Base-by-base conservation (phyloP, 1,140 invertebrate genomes). In the Brachionus angularis region DNA sequence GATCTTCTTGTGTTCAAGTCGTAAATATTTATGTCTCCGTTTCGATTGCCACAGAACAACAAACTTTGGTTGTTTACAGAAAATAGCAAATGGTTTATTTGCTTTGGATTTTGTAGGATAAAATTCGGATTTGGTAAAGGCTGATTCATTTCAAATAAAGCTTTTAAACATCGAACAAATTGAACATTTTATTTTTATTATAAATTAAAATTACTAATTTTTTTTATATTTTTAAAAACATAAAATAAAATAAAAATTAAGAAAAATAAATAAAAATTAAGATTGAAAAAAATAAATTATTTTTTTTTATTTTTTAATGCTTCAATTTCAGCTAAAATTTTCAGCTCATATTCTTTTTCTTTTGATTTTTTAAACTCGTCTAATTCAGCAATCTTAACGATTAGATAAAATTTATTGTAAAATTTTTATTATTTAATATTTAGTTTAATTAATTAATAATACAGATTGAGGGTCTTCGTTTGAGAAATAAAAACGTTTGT, bases 271-370 rank as follows among this genome's bases (percentile, higher is more conserved):
- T n/a, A 42, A 42, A 42, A 42, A 16, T 16, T n/a, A n/a, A 16
- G 16, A 42, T 16, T 42, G 39, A 42, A 42, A 23, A 39, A 42
- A 42, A 47, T 12, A 18, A 27, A 31, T 46, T 67, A 5, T 47
- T 50, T 47, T 27, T 67, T 67, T 47, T 67, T 67, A 23, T 50
- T 67, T 67, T 46, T 67, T n/a, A 67, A 42, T 23, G 62, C 39
- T 50, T 67, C 62, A n/a, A 67, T 67, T 34, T 67, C 39, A 42
- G 62, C 62, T 14, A 67, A 18, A 18, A 67, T 29, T 47, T 50
- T 46, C 23, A 31, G 12, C 47, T 67, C 62, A 27, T 27, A 47
- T 67, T 67, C 62, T 47, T 47, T 46, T 50, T 67, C 62, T 47
- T 25, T 46, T 27, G 5, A 16, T 33, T 50, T 46, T 50, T 67